phyloP scores from a whole-genome alignment of 1,140 invertebrate genomes.

The Subanguina moxae region DNA sequence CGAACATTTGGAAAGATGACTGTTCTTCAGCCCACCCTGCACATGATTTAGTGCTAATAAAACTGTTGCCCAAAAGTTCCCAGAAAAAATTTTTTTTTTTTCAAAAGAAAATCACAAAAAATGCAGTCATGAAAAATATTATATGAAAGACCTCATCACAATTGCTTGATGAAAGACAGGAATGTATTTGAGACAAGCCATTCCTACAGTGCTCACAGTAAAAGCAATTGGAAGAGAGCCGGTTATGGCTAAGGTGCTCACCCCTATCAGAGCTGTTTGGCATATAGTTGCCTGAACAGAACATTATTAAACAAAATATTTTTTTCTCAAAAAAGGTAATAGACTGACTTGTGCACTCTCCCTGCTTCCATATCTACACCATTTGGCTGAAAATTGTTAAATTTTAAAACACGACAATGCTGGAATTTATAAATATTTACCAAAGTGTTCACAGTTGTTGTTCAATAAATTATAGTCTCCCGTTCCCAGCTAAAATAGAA shows the following conservation, averaged over 20 bases:
- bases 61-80: too few species aligned
- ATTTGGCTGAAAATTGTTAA: not conserved
- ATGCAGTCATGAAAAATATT: not conserved
- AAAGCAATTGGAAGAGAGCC: not conserved
- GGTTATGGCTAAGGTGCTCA: not conserved
- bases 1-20: too few species aligned
- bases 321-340: too few species aligned
- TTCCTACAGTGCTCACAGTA: not conserved
- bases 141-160: not conserved
- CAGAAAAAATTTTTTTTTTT: conserved; percentile 3
- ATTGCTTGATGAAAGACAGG: not conserved
- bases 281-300: not conserved
- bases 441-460: conserved; percentile 1
- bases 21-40: too few species aligned
- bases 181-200: not conserved
- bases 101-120: too few species aligned
- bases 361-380: not conserved
- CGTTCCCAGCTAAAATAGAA: not conserved
- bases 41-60: too few species aligned
- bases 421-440: too few species aligned
- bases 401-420: too few species aligned
- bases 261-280: not conserved
- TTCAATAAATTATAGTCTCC: not conserved
- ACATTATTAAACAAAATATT: too few species aligned
- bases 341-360: not conserved